Evolutionary conservation across 2,113 vertebrate genomes (phyloP), one percentile per base, ranked within the genome.

Genomic region (Malaclemys terrapin): DNA sequence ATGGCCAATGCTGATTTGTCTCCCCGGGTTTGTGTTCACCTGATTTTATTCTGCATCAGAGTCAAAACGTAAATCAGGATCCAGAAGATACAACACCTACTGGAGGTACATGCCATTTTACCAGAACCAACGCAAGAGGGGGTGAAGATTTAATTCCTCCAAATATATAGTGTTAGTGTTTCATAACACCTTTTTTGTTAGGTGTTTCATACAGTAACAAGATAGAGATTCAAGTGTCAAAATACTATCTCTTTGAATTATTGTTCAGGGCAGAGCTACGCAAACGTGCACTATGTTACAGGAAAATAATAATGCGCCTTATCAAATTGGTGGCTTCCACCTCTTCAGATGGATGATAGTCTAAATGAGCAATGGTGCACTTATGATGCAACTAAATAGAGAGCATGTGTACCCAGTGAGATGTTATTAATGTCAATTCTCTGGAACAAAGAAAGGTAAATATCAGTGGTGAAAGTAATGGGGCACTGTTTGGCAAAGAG

Each of bases 321-420:
- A 59, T 6, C 81, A 50, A 75, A n/a, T 19, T 25, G 2, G 14
- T 75, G 19, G 4, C 1, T 1, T 91, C 5, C 31, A 42, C 76
- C 27, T 88, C 79, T 88, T 24, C 11, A 38, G 31, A 80, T 90
- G 53, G 8, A n/a, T 31, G 69, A 42, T 72, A 72, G n/a, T 17
- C n/a, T 31, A 22, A 10, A 0, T n/a, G 72, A 81, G 1, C 31
- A 0, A 16, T 75, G 25, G 2, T 6, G 49, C 81, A 2, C 31
- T 22, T 22, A 54, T 6, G 80, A 53, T 90, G 45, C 87, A 94
- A 57, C 8, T 72, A 45, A 62, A 16, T 42, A 54, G 12, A 52
- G 17, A 20, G 47, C 14, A 42, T 57, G 35, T 81, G 1, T 12
- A 80, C 8, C 80, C 42, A 29, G 4, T 82, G n/a, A 65, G 57